Evolutionary conservation across 1,140 invertebrate genomes (phyloP), one percentile per base, ranked within the genome.

Genomic region (Heliconius himera): DNA sequence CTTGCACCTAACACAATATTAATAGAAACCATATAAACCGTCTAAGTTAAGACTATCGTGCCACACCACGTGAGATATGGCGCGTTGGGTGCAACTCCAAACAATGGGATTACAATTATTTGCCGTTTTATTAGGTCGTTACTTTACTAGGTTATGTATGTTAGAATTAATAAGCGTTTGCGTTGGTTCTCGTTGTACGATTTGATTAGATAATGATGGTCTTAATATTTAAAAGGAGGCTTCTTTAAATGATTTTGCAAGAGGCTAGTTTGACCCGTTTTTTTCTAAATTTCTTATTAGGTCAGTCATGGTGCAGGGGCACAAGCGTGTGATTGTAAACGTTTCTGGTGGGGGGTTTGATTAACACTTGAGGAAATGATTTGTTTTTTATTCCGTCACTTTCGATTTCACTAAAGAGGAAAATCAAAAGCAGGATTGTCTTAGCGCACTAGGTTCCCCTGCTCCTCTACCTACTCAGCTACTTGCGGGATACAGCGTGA

Each of bases 61-160:
- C 83, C 84, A 84, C 84, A 84, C 87, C 82, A 84, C 77, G 76
- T 85, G 81, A 88, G 86, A 88, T 90, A 89, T 84, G 83, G 87
- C 82, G 87, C 88, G 89, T 90, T 85, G 83, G 84, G 82, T 83
- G 81, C 83, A 81, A 83, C 83, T 83, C 76, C 83, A 84, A 84
- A 86, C 85, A 86, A 87, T 82, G 75, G 73, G 75, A 78, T 85
- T 74, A 82, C 79, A 79, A 70, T 78, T 88, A 86, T 90, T 90
- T 89, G 81, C 84, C 81, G 89, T 90, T 86, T 88, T 90, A 89
- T 89, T 87, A 84, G 85, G 83, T 85, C 84, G 78, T 87, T 85
- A 77, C 70, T 56, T 82, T 33, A 70, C 77, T 33, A 56, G 73
- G 51, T 82, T 80, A 82, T 82, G 75, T 38, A 66, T 49, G 72